Evolutionary conservation across 1,140 invertebrate species (phyloP).

Genomic region (Neodiprion lecontei): DNA sequence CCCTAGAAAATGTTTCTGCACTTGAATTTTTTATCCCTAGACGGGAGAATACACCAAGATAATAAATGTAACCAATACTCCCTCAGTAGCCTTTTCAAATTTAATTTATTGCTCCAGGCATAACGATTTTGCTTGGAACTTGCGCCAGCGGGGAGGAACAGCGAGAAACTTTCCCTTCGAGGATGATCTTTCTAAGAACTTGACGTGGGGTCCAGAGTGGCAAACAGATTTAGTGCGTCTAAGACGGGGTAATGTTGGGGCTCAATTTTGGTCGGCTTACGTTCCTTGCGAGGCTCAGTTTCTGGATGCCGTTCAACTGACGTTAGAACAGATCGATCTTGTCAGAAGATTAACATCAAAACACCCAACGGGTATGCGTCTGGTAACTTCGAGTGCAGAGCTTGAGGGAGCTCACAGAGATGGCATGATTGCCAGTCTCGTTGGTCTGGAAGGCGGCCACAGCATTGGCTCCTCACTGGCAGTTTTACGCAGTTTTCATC

Average conservation of each 20-base stretch:
- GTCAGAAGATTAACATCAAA: conserved; percentile 74
- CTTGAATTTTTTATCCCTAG: background rate
- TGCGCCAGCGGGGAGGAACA: conserved; percentile 76
- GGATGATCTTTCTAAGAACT: conserved; percentile 66
- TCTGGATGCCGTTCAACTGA: conserved; percentile 79
- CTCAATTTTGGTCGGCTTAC: conserved; percentile 90
- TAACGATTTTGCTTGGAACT: conserved; percentile 87
- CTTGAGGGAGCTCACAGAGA: conserved; percentile 78
- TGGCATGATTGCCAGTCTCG: conserved; percentile 80
- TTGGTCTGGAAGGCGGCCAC: conserved; percentile 88
- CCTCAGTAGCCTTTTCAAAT: background rate
- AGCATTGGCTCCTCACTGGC: conserved; percentile 84
- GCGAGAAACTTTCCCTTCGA: conserved; percentile 75
- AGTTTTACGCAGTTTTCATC: conserved; percentile 81
- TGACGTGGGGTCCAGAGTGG: conserved; percentile 53
- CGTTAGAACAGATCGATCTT: conserved; percentile 83
- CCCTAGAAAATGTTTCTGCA: no score
- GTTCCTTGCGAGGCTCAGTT: conserved; percentile 84
- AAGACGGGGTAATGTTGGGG: conserved; percentile 63
- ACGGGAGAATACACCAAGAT: background rate
- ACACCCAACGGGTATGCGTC: conserved; percentile 62
- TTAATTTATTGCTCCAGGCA: conserved; percentile 56
- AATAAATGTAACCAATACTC: no score
- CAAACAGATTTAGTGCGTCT: conserved; percentile 67
- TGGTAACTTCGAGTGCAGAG: conserved; percentile 67